These are phyloP conservation scores for Buathra laborator DNA, from an alignment of 2,888 invertebrate genomes.

Conservation along the genomic window DNA sequence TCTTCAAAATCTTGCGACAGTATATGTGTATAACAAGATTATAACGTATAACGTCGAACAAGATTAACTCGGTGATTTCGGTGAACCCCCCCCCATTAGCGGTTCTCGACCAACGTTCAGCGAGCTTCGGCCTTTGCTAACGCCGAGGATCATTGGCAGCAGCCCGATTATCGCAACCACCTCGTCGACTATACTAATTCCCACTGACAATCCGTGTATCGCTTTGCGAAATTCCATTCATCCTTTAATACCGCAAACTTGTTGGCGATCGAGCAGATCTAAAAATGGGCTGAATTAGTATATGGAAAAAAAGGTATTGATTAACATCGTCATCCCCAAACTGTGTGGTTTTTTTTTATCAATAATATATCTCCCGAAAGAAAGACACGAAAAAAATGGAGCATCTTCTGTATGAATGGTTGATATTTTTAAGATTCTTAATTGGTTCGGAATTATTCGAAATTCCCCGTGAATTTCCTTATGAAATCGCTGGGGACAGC, in stretches of 20 bases:
- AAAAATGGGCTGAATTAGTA: background rate
- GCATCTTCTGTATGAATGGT: too few relatives aligned
- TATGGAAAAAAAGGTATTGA: too few relatives aligned
- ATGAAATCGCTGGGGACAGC: too few relatives aligned
- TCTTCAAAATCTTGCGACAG: conserved; percentile 41
- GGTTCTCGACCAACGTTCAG: conserved; percentile 43
- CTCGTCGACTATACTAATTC: conserved; percentile 20
- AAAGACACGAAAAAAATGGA: too few relatives aligned
- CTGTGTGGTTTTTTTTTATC: too few relatives aligned
- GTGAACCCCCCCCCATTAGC: conserved; percentile 47
- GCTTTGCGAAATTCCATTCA: conserved; percentile 18
- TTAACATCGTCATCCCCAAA: too few relatives aligned
- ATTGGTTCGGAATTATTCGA: background rate
- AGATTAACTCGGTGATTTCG: conserved; percentile 57
- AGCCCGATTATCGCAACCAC: conserved; percentile 12
- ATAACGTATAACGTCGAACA: conserved; percentile 26
- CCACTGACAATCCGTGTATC: conserved; percentile 33
- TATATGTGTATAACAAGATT: conserved; percentile 45
- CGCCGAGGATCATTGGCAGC: conserved; percentile 10
- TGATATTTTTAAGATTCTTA: too few relatives aligned
- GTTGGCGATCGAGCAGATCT: background rate
- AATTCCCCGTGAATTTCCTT: background rate
- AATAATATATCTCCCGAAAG: too few relatives aligned
- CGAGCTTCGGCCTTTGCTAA: conserved; percentile 32
- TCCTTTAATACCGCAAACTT: conserved; percentile 1